phyloP scores from a whole-genome alignment of 2,113 vertebrate genomes.

The Cardinalis cardinalis region DNA sequence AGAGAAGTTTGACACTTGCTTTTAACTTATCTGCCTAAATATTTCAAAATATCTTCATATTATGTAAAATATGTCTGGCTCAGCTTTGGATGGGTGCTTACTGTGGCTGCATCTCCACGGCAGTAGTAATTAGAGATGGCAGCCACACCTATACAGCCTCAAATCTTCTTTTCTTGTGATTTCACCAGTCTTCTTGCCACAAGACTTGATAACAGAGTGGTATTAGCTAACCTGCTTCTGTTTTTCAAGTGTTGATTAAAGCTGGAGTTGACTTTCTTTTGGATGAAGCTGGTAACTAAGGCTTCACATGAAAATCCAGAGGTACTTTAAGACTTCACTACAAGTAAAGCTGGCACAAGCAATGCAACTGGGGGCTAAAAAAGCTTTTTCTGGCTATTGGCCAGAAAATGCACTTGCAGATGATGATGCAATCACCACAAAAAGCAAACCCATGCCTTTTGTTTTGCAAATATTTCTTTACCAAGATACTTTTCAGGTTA shows the following conservation, averaged over 20 bases:
- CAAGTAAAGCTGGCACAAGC: not conserved
- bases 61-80: not conserved
- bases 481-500: not conserved
- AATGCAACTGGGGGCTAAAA: not conserved
- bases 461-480: not conserved
- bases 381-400: not conserved
- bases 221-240: not conserved
- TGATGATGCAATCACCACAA: not conserved
- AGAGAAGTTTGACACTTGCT: not conserved
- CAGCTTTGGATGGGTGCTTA: not conserved
- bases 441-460: not conserved
- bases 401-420: not conserved
- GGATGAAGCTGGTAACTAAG: not conserved
- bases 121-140: not conserved
- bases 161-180: not conserved
- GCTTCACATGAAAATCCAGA: not conserved
- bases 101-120: not conserved
- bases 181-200: not conserved
- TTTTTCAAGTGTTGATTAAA: not conserved
- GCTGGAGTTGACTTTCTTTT: not conserved
- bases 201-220: not conserved
- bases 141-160: not conserved
- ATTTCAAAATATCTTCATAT: not conserved
- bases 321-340: not conserved
- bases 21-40: conserved; percentile 9